Base-by-base conservation (phyloP, 2,888 invertebrate genomes). In the Archips xylosteana region DNA sequence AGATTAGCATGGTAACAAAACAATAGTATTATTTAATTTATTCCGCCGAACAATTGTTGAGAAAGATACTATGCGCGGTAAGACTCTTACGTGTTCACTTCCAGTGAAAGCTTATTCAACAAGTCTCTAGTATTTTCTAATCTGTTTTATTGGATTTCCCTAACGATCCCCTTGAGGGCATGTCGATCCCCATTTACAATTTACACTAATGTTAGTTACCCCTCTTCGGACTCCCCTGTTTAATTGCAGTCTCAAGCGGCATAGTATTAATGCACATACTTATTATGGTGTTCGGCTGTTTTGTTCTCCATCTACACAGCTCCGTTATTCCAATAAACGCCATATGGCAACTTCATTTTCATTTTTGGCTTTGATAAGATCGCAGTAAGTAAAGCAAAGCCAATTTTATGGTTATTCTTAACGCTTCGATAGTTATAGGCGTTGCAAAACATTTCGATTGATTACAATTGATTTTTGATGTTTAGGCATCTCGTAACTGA, bases 11-110 rank as follows among this genome's bases (percentile, higher is more conserved):
- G 47, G 76, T 77, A 74, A 82, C 78, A 82, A 82, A 74, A 82
- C 78, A 82, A 82, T 82, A 68, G 76, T 70, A 65, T 80, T 77
- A 78, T 80, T 79, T 79, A 81, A 82, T 82, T 75, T 80, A 83
- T 81, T 78, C 78, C 69, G 76, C 36, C 59, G 73, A 74, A 75
- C 75, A 75, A 74, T 73, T 76, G 76, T 82, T 80, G 76, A 77
- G 79, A 82, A 81, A 81, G 78, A 77, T 78, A 76, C 78, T 77
- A 68, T 49, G 49, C 71, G 74, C 70, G 76, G 69, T 82, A 79
- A 77, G 77, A 78, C 77, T 77, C 76, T 70, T 75, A 71, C 76
- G 77, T 75, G 71, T 78, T 42, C 65, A 45, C 62, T 45, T 34
- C 45, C 65, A 66, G 70, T 75, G 74, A 75, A 71, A 75, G 71